Conservation (phyloP, 2,888 invertebrate genomes). For the Erebia epiphron region DNA sequence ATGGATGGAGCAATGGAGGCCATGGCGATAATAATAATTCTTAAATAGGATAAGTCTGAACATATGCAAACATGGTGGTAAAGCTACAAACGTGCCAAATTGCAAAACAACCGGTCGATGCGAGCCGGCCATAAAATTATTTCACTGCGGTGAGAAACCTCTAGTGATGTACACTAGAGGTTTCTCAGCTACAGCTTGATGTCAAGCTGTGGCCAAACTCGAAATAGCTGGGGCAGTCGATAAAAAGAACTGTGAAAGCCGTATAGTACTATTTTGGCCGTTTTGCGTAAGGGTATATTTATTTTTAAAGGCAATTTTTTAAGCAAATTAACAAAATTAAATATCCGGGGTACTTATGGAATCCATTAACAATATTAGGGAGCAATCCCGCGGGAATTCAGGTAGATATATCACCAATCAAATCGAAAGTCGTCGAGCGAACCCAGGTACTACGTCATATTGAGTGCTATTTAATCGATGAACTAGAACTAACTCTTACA, state of each 20-base stretch:
- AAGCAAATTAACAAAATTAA: too few relatives aligned
- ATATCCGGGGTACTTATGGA: too few relatives aligned
- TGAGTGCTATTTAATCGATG: background rate
- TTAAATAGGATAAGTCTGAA: conserved; percentile 9
- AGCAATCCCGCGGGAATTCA: too few relatives aligned
- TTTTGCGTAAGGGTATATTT: background rate
- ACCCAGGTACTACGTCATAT: background rate
- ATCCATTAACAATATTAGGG: too few relatives aligned
- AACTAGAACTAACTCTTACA: background rate
- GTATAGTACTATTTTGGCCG: background rate
- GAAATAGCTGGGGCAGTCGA: conserved; percentile 24
- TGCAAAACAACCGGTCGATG: conserved; percentile 66
- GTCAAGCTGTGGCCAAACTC: conserved; percentile 16
- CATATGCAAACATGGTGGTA: conserved; percentile 5
- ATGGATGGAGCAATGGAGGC: too few relatives aligned
- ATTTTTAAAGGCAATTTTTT: too few relatives aligned
- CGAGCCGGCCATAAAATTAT: conserved; percentile 59
- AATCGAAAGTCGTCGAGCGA: too few relatives aligned
- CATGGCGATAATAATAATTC: background rate
- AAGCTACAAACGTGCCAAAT: conserved; percentile 59
- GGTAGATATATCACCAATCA: too few relatives aligned
- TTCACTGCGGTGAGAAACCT: conserved; percentile 57
- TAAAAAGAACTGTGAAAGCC: conserved; percentile 3
- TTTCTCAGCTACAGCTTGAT: too few relatives aligned
- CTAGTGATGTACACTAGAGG: too few relatives aligned